These are phyloP conservation scores for Polypterus bichir DNA, from an alignment of 2,113 vertebrate genomes.

Conservation along the genomic window DNA sequence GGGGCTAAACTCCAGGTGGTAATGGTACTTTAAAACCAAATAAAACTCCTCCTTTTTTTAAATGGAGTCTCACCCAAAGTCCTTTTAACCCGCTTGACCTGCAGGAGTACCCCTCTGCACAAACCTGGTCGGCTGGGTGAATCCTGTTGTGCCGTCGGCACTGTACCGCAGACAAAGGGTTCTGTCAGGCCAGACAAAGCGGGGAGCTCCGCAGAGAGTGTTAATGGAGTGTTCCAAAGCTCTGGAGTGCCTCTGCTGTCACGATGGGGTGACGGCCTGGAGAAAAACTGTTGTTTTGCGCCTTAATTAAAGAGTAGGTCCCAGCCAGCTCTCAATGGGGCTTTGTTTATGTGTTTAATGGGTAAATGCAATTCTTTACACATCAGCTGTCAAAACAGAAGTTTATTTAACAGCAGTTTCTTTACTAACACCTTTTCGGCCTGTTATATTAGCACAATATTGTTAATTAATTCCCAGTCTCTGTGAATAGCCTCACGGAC, in stretches of 20 bases:
- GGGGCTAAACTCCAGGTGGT: too few species aligned
- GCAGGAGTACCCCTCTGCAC: too few species aligned
- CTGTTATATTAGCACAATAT: background rate
- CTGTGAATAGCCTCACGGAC: background rate
- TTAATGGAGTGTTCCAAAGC: constrained; percentile 7
- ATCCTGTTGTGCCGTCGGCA: background rate
- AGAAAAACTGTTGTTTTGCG: constrained; percentile 38
- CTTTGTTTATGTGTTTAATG: constrained; percentile 16
- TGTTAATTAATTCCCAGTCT: background rate
- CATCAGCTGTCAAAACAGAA: constrained; percentile 1
- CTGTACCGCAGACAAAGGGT: constrained; percentile 39
- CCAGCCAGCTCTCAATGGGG: constrained; percentile 16
- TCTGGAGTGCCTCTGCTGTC: background rate
- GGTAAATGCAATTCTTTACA: background rate
- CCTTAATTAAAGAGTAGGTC: constrained; percentile 40
- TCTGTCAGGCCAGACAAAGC: constrained; percentile 48
- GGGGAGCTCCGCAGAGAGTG: constrained; percentile 46
- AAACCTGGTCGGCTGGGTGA: background rate
- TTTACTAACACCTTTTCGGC: background rate
- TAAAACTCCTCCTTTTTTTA: too few species aligned
- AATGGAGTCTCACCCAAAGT: too few species aligned
- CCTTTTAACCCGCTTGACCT: too few species aligned
- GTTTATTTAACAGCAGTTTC: background rate
- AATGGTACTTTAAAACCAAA: too few species aligned
- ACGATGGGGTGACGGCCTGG: constrained; percentile 33